Base-by-base conservation (phyloP, 2,113 vertebrate species). In the Bothrops jararaca region DNA sequence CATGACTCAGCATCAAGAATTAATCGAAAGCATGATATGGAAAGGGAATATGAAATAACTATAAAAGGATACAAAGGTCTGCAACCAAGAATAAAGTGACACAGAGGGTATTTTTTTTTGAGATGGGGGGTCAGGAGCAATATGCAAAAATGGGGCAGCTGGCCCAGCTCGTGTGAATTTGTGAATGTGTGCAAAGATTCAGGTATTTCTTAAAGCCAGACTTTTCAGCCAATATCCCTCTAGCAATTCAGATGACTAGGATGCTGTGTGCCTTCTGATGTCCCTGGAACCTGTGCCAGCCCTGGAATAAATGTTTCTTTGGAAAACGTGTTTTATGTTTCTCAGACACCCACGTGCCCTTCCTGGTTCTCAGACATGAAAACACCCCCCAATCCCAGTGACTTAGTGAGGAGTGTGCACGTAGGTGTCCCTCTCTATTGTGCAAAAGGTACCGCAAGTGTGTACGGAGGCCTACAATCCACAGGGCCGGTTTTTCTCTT, bases 401-500 rank as follows among this genome's bases (percentile, higher is more conserved):
- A 74, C 0, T 34, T 54, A 34, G 29, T 34, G 18, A 52, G 56
- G 39, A 60, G 48, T 45, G 57, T 20, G 60, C 2, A 18, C 6
- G 10, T 18, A 4, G 26, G 0, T 24, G 39, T 12, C 4, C 15
- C 7, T 80, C 18, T 42, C 74, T 42, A 39, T 80, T 80, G 74
- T 80, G 34, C 6, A 0, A 80, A 80, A 80, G 74, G 74, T 42
- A 80, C 18, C 6, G 1, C 2, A 7, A 80, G 34, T 74, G n/a
- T 80, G n/a, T 4, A 26, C 18, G 7, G 15, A 92, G 92, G 64
- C 93, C 90, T 3, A 0, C 9, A 85, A 92, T 95, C 18, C 74
- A 45, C 87, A 97, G 98, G 98, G 98, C 95, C 97, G 98, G 98
- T 98, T 99, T 98, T 98, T 99, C 97, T 99, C 98, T 99, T 99